Percentiles rank a stretch among this genome's conserved stretches.
Evolutionary conservation across 2,888 invertebrate species (phyloP).

Genomic region (Drosophila seclusa): DNA sequence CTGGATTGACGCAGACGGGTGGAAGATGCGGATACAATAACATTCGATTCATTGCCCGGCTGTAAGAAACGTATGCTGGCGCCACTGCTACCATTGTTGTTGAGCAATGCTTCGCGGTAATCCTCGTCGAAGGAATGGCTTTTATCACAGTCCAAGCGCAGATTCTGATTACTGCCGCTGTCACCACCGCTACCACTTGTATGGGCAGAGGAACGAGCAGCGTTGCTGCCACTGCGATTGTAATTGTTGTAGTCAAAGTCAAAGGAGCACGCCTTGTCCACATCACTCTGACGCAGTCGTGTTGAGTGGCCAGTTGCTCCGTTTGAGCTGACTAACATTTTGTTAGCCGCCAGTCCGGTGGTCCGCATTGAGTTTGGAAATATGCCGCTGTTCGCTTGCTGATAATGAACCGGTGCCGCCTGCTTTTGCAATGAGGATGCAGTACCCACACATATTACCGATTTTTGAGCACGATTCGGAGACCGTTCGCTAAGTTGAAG

Average conservation of each 20-base stretch:
- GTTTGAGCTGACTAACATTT: conserved; percentile 49
- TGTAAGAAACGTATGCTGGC: conserved; percentile 69
- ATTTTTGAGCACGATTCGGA: conserved; percentile 85
- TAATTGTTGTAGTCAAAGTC: conserved; percentile 84
- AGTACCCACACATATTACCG: conserved; percentile 80
- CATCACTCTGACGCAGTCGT: conserved; percentile 73
- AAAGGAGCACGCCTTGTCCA: conserved; percentile 84
- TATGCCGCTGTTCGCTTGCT: conserved; percentile 60
- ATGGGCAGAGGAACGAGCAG: conserved; percentile 27
- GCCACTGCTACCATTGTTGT: conserved; percentile 66
- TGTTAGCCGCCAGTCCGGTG: conserved; percentile 48
- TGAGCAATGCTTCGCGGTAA: conserved; percentile 79
- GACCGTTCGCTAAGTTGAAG: conserved; percentile 88
- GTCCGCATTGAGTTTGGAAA: conserved; percentile 82
- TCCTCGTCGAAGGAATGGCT: conserved; percentile 85
- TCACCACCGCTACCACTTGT: conserved; percentile 58
- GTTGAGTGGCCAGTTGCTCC: conserved; percentile 36
- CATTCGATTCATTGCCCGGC: conserved; percentile 41
- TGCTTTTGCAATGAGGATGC: conserved; percentile 37
- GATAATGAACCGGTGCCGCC: conserved; percentile 42
- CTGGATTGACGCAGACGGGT: conserved; percentile 72
- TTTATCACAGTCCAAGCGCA: conserved; percentile 83
- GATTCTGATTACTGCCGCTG: conserved; percentile 74
- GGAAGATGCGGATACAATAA: conserved; percentile 11
- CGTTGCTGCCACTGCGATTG: conserved; percentile 48